A percentile compares a stretch with the other conserved stretches of the same genome.
phyloP scores from a whole-genome alignment of 2,797 vertebrate genomes.

The Chromobotia macracanthus region DNA sequence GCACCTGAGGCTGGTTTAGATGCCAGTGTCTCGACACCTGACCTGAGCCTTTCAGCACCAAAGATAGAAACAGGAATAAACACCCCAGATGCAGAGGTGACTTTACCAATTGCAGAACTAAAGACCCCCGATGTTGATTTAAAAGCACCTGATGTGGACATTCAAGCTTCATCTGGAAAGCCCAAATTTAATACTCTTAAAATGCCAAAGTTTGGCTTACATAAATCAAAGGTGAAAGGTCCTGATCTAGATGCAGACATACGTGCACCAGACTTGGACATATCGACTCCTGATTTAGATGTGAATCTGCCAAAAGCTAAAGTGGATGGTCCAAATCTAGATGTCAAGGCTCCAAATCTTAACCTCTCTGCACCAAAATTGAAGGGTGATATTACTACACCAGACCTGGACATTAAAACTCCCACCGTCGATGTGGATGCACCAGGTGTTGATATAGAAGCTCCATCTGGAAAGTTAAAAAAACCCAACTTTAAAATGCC shows the following conservation, averaged over 20 bases:
- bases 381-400: conserved; percentile 34
- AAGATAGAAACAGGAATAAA: conserved; percentile 46
- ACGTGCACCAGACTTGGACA: conserved; percentile 55
- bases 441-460: conserved; percentile 56
- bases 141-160: conserved; percentile 60
- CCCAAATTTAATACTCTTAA: conserved; percentile 67
- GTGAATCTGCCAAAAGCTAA: conserved; percentile 60
- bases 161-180: conserved; percentile 64
- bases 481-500: conserved; percentile 63
- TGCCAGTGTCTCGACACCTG: conserved; percentile 49
- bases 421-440: conserved; percentile 61
- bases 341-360: conserved; percentile 51
- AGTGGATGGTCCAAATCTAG: conserved; percentile 55
- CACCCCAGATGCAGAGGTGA: conserved; percentile 55
- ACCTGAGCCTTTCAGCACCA: conserved; percentile 41
- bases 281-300: conserved; percentile 55
- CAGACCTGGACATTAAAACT: conserved; percentile 61
- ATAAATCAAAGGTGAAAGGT: conserved; percentile 66
- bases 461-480: conserved; percentile 65
- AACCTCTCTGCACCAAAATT: conserved; percentile 49
- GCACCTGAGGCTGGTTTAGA: conserved; percentile 55
- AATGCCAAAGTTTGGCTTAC: conserved; percentile 44
- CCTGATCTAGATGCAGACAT: conserved; percentile 61
- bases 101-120: conserved; percentile 42
- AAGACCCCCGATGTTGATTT: conserved; percentile 36